phyloP scores from a whole-genome alignment of 1,140 invertebrate genomes.

The Odontomachus brunneus region DNA sequence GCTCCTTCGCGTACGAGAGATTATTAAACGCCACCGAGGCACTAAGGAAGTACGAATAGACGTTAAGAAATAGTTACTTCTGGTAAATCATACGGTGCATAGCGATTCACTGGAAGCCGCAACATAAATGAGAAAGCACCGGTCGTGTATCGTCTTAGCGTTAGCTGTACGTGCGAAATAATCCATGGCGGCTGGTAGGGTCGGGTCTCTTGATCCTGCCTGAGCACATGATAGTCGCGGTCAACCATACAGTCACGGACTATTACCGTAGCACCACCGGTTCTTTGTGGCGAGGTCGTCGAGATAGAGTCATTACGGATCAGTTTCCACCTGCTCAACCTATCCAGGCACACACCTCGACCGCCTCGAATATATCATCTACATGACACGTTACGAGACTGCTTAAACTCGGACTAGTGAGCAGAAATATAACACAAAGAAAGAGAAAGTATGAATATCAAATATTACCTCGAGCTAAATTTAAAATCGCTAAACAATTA shows the following conservation, averaged over 20 bases:
- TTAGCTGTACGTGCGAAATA: slow-evolving; percentile 48
- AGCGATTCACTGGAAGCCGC: slow-evolving; percentile 47
- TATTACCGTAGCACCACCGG: slow-evolving; percentile 70
- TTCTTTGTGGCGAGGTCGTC: slow-evolving; percentile 70
- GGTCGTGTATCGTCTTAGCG: neutral
- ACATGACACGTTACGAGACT: neutral
- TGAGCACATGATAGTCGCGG: slow-evolving; percentile 65
- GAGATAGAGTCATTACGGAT: slow-evolving; percentile 73
- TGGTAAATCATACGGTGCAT: slow-evolving; percentile 42
- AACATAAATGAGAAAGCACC: slow-evolving; percentile 22
- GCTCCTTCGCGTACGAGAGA: neutral
- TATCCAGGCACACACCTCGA: slow-evolving; percentile 56
- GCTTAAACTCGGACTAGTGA: neutral
- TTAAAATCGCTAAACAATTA: neutral
- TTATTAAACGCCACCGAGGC: neutral
- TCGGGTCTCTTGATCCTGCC: slow-evolving; percentile 57
- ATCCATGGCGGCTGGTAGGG: slow-evolving; percentile 3
- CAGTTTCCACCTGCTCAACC: slow-evolving; percentile 70
- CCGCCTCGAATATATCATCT: slow-evolving; percentile 20
- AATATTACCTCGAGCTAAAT: neutral
- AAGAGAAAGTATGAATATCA: neutral
- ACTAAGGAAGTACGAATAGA: neutral
- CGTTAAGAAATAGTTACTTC: slow-evolving; percentile 66
- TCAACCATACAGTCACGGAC: slow-evolving; percentile 67
- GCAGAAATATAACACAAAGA: neutral